Evolutionary conservation across 1,140 invertebrate genomes (phyloP).

Genomic region (Tetragonula clypearis): DNA sequence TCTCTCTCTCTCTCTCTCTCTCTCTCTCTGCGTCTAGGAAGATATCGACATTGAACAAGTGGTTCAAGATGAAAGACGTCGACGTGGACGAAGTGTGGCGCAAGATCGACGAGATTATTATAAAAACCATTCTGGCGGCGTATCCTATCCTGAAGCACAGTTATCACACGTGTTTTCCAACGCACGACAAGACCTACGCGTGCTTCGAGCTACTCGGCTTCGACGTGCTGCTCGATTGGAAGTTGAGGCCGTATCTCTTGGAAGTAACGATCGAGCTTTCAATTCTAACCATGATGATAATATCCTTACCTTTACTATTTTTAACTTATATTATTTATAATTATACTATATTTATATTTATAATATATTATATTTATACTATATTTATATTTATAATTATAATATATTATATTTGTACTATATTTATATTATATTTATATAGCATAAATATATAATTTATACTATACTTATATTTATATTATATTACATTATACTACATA

Average conservation of each 20-base stretch:
- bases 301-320: too few species aligned
- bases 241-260: slow-evolving; percentile 91
- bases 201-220: slow-evolving; percentile 96
- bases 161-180: slow-evolving; percentile 93
- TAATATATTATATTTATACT: too few species aligned
- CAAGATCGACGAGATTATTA: slow-evolving; percentile 94
- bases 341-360: too few species aligned
- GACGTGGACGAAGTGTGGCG: slow-evolving; percentile 89
- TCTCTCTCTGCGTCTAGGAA: slow-evolving; percentile 81
- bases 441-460: too few species aligned
- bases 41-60: slow-evolving; percentile 91
- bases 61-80: slow-evolving; percentile 86
- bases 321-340: too few species aligned
- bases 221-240: slow-evolving; percentile 92
- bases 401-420: too few species aligned
- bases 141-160: slow-evolving; percentile 93
- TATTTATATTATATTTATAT: too few species aligned
- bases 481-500: too few species aligned
- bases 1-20: not conserved
- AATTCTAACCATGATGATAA: too few species aligned
- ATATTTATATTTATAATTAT: too few species aligned
- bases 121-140: slow-evolving; percentile 94
- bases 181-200: slow-evolving; percentile 90
- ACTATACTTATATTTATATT: too few species aligned
- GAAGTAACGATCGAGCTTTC: slow-evolving; percentile 83